These are phyloP conservation scores for Mantis religiosa DNA, from an alignment of 2,888 invertebrate genomes.

Conservation along the genomic window DNA sequence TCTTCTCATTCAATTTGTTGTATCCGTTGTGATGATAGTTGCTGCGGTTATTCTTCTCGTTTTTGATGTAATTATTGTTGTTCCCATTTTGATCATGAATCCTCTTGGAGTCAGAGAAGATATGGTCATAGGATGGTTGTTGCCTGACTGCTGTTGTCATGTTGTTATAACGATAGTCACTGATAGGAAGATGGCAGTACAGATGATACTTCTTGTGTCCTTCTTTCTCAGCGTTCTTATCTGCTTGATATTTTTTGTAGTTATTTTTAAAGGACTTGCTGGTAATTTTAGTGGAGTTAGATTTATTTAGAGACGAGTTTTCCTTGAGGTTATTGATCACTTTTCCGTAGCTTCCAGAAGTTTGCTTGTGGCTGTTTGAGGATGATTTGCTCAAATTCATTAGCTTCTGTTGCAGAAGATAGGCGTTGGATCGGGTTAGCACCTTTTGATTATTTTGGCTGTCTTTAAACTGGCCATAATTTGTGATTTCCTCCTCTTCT, in stretches of 20 bases:
- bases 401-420: slow-evolving; percentile 12
- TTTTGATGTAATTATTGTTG: slow-evolving; percentile 1
- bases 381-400: not conserved
- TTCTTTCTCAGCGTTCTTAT: not conserved
- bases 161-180: slow-evolving; percentile 1
- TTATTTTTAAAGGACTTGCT: slow-evolving; percentile 7
- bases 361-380: not conserved
- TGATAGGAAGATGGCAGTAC: slow-evolving; percentile 3
- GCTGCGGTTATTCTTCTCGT: not conserved
- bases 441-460: not conserved
- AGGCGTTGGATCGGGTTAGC: slow-evolving; percentile 2
- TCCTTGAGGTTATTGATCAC: not conserved
- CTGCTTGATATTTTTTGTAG: not conserved
- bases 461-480: not conserved
- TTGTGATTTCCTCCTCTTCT: not conserved
- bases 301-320: not conserved
- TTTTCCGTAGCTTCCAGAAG: not conserved
- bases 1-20: not conserved
- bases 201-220: slow-evolving; percentile 8
- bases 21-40: not conserved
- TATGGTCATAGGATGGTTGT: not conserved
- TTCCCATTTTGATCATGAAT: not conserved
- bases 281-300: not conserved
- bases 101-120: not conserved
- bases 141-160: not conserved